Conservation (phyloP, 2,797 vertebrate species). For the Lepus oiostolus region DNA sequence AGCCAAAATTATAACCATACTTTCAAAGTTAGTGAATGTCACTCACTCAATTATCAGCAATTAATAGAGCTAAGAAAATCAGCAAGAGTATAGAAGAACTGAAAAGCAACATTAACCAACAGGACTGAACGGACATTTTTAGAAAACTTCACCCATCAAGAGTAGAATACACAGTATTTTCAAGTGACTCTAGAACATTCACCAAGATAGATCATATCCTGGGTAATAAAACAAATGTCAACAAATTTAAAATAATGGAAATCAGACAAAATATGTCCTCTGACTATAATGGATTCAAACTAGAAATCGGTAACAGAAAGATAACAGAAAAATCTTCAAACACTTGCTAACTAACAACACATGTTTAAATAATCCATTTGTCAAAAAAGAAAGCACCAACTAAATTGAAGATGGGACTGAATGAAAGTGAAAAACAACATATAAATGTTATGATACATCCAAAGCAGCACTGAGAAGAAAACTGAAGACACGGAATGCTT, state of each 20-base stretch:
- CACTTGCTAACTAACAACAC: slow-evolving; percentile 13
- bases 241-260: slow-evolving; percentile 31
- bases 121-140: background rate
- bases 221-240: slow-evolving; percentile 27
- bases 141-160: background rate
- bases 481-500: background rate
- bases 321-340: slow-evolving; percentile 23
- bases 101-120: background rate
- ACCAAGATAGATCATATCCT: background rate
- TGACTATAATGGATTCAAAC: slow-evolving; percentile 17
- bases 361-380: background rate
- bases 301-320: slow-evolving; percentile 22
- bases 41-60: background rate
- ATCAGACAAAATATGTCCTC: background rate
- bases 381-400: slow-evolving; percentile 8
- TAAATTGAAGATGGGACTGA: background rate
- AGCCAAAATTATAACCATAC: background rate
- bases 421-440: background rate
- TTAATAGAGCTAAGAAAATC: background rate
- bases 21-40: background rate
- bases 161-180: background rate
- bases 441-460: background rate
- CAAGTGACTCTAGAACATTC: background rate
- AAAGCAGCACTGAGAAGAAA: background rate
- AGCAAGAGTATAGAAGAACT: background rate